These are phyloP conservation scores for Dendrolimus kikuchii DNA, from an alignment of 1,140 invertebrate species.

Conservation along the genomic window DNA sequence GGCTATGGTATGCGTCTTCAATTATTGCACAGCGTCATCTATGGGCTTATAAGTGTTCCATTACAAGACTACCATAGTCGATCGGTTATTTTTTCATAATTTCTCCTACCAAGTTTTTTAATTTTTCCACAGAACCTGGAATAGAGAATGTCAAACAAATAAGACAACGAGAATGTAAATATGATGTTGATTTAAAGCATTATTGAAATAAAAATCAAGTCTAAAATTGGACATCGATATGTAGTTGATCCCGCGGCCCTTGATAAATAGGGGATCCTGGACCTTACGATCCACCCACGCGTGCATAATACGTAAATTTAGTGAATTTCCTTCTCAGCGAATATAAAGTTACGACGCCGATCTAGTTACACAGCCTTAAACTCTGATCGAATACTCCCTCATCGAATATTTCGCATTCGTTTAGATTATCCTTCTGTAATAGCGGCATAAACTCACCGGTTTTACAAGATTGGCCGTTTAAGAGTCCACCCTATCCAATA, in stretches of 20 bases:
- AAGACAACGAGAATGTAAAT: not conserved
- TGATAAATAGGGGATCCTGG: slow-evolving; percentile 27
- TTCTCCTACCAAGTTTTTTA: too few species aligned
- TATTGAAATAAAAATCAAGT: not conserved
- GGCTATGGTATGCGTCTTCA: too few species aligned
- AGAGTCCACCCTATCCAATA: not conserved
- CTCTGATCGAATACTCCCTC: slow-evolving; percentile 32
- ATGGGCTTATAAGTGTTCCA: too few species aligned
- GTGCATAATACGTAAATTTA: slow-evolving; percentile 46
- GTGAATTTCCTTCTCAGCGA: slow-evolving; percentile 43
- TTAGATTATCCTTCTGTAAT: slow-evolving; percentile 28
- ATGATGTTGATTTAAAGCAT: too few species aligned
- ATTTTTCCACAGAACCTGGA: too few species aligned
- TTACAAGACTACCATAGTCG: too few species aligned
- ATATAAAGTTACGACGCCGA: slow-evolving; percentile 47
- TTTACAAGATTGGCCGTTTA: slow-evolving; percentile 10
- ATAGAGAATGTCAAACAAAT: slow-evolving; percentile 1
- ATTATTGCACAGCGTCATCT: too few species aligned
- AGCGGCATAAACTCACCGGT: slow-evolving; percentile 13
- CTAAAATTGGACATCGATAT: slow-evolving; percentile 4
- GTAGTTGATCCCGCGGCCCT: slow-evolving; percentile 5
- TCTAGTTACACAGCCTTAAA: slow-evolving; percentile 28
- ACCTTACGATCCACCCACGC: slow-evolving; percentile 42
- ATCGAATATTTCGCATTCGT: slow-evolving; percentile 29
- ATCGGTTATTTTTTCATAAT: too few species aligned